Evolutionary conservation across 2,797 vertebrate genomes (phyloP), one percentile per base, ranked within the genome.

Genomic region (Coreius guichenoti): DNA sequence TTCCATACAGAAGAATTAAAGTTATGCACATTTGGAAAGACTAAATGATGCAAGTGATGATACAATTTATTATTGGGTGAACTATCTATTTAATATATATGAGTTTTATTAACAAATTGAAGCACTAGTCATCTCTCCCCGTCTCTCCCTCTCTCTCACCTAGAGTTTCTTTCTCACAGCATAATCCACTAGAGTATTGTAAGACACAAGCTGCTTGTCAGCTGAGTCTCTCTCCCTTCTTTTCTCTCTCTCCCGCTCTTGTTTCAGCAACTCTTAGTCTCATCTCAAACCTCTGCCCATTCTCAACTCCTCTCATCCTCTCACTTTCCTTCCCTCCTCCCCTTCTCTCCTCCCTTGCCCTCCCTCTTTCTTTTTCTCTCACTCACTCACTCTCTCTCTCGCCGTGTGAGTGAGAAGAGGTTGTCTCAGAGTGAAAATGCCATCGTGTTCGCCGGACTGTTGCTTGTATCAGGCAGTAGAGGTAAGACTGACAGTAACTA

Each of bases 361-460:
- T 45, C 45, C 77, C 51, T 61, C 45, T 69, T 43, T 63, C 47
- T 29, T 67, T 33, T 21, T 45, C 65, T 45, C 45, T 72, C 73
- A 61, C 76, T 49, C 74, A 31, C 45, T 29, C 65, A 63, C 85
- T 82, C 86, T 78, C 77, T 61, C 89, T 33, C 88, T 81, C 90
- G 43, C 91, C 69, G 90, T 88, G 90, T 90, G 91, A 94, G 92
- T 91, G 93, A 95, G 92, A 92, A 93, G 94, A 96, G 95, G 94
- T 95, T 89, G 90, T 90, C 91, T 94, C 92, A 92, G 87, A 95
- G 96, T 96, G 95, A 97, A 95, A 97, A 98, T 98, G 96, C 97
- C 97, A 91, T 97, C 96, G 95, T 97, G 96, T 93, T 97, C 96
- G 94, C 95, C 96, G 86, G 95, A 96, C 94, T 97, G 97, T 95